Evolutionary conservation across 1,140 invertebrate species (phyloP).

Genomic region (Bombus huntii): DNA sequence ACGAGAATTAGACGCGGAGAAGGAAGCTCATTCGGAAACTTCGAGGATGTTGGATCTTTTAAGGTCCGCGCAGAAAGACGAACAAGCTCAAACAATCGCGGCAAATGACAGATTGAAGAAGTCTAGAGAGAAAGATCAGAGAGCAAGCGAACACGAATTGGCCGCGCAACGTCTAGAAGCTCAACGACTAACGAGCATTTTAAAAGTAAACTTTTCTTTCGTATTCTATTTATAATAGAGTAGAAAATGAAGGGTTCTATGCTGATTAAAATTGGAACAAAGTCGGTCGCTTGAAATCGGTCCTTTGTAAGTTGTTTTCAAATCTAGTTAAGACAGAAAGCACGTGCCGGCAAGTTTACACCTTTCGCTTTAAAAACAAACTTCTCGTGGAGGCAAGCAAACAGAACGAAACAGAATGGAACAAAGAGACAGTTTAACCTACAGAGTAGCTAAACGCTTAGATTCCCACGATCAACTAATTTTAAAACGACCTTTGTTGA

Average conservation of each 20-base stretch:
- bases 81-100: constrained; percentile 43
- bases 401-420: background rate
- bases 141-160: constrained; percentile 57
- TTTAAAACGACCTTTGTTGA: too few species aligned
- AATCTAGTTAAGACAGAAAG: background rate
- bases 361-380: background rate
- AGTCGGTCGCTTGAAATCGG: too few species aligned
- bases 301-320: background rate
- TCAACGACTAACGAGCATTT: constrained; percentile 68
- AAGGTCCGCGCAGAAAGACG: constrained; percentile 64
- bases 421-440: background rate
- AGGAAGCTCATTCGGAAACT: constrained; percentile 79
- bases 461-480: background rate
- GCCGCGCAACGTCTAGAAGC: constrained; percentile 62
- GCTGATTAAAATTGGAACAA: background rate
- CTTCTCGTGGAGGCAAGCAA: background rate
- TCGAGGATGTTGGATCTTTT: constrained; percentile 73
- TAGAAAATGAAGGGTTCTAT: background rate
- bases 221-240: background rate
- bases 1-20: constrained; percentile 78
- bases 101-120: constrained; percentile 26
- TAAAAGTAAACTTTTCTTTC: constrained; percentile 69
- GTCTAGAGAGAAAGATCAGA: constrained; percentile 44
- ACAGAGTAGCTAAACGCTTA: background rate
- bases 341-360: background rate